A percentile compares a stretch with the other conserved stretches of the same genome.
Evolutionary conservation across 2,113 vertebrate genomes (phyloP).

Genomic region (Ophthalmolycus amberensis): DNA sequence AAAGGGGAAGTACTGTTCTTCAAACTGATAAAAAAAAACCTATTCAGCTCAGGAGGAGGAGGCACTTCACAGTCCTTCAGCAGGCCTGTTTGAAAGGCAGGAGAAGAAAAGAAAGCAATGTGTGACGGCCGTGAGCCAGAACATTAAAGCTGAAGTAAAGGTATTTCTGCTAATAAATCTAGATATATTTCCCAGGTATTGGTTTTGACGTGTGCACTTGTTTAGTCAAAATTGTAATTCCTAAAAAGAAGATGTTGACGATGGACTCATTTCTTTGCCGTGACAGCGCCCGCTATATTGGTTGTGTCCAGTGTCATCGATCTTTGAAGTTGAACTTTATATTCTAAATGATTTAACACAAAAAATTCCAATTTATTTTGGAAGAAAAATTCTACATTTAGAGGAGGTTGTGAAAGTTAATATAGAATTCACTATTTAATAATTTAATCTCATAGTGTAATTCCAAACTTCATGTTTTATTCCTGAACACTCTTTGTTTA

Average conservation of each 20-base stretch:
- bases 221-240: background rate
- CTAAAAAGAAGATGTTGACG: background rate
- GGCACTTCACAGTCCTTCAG: slow-evolving; percentile 2
- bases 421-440: too few species aligned
- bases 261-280: background rate
- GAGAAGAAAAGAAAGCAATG: background rate
- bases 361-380: too few species aligned
- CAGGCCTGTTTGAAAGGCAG: background rate
- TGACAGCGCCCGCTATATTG: background rate
- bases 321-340: background rate
- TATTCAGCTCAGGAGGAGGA: slow-evolving; percentile 4
- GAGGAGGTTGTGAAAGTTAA: too few species aligned
- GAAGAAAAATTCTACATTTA: too few species aligned
- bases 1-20: slow-evolving; percentile 40
- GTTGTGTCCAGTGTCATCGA: background rate
- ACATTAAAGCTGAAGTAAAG: background rate
- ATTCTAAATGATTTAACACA: background rate
- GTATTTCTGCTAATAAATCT: background rate
- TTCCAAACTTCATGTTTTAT: too few species aligned
- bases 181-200: background rate
- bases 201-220: background rate
- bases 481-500: too few species aligned
- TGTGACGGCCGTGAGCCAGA: background rate
- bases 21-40: slow-evolving; percentile 43
- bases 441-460: too few species aligned